A percentile compares a stretch with the other conserved stretches of the same genome.
These are phyloP conservation scores for Aphelenchoides avenae DNA, from an alignment of 1,140 invertebrate genomes.

Conservation along the genomic window DNA sequence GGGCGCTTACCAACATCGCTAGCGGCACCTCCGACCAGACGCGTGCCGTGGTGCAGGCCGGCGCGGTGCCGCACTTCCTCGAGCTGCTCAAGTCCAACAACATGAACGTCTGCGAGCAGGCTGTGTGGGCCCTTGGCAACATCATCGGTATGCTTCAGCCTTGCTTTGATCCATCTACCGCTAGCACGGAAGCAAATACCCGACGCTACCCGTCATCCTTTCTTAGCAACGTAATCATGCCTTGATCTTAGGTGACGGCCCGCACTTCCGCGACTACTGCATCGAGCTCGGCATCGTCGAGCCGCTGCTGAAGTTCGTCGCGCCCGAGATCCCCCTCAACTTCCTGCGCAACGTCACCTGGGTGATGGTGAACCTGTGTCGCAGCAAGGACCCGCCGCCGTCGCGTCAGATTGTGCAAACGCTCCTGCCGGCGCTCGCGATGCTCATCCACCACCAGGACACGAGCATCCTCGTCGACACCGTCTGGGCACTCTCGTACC, in stretches of 20 bases:
- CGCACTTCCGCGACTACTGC: slow-evolving; percentile 80
- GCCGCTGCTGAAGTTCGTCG: slow-evolving; percentile 82
- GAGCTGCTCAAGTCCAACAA: slow-evolving; percentile 80
- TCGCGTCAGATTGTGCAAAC: slow-evolving; percentile 64
- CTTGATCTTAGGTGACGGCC: slow-evolving; percentile 84
- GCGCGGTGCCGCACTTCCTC: slow-evolving; percentile 90
- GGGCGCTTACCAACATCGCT: slow-evolving; percentile 98
- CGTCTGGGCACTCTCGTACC: slow-evolving; percentile 96
- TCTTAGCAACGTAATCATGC: no score
- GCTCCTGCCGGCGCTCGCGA: slow-evolving; percentile 85
- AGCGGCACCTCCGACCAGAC: slow-evolving; percentile 93
- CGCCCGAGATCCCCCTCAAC: slow-evolving; percentile 82
- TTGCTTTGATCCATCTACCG: slow-evolving; percentile 3
- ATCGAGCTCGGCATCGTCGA: slow-evolving; percentile 82
- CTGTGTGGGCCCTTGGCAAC: slow-evolving; percentile 96
- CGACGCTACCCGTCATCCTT: no score
- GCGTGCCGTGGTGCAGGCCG: slow-evolving; percentile 83
- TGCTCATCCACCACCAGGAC: slow-evolving; percentile 89
- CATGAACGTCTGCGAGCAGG: slow-evolving; percentile 97
- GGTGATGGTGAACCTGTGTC: slow-evolving; percentile 93
- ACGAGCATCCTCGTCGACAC: slow-evolving; percentile 97
- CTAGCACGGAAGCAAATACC: background rate
- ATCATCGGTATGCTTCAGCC: slow-evolving; percentile 73
- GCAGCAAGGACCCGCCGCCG: slow-evolving; percentile 84
- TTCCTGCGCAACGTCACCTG: slow-evolving; percentile 94